Evolutionary conservation across 2,797 vertebrate species (phyloP), one percentile per base, ranked within the genome.

Genomic region (Meda fulgida): DNA sequence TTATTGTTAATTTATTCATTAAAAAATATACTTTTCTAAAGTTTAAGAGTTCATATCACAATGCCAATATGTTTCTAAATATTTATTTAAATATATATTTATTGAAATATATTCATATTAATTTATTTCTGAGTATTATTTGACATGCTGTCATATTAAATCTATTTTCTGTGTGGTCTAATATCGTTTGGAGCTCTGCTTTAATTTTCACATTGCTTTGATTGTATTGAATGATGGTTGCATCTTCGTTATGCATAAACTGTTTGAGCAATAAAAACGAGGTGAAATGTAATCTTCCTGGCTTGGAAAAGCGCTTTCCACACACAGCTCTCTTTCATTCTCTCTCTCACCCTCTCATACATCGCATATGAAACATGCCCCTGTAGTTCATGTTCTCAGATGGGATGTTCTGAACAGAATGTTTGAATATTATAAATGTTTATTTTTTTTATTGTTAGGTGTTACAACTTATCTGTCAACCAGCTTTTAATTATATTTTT

Each of bases 251-350:
- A 90, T 90, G 88, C 87, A 89, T 86, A 87, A 86, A 89, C 63
- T 84, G 87, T 89, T 80, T 82, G 92, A 95, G 92, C 93, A 94
- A 93, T 95, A 92, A 94, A 93, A 85, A 87, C 85, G 78, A 93
- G 21, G 71, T 80, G 66, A 81, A 55, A 84, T 85, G 67, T 85
- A 69, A 81, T 85, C 67, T 63, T 85, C 85, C 73, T 80, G 83
- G 85, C 55, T 70, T 69, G 78, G 86, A 87, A 85, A 84, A 31
- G 78, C 81, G 58, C 69, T 88, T 84, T 87, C 70, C 71, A 83
- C 60, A 88, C 70, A 60, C 60, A 85, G 13, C 46, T 66, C 71
- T 26, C 36, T 55, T 14, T 55, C 21, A 21, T 21, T 55, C 21
- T 55, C 53, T 65, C 70, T n/a, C 34, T 2, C 4, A 48, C 36